Percentiles rank a stretch among this genome's conserved stretches.
Evolutionary conservation across 2,113 vertebrate genomes (phyloP).

Genomic region (Otus sunia): DNA sequence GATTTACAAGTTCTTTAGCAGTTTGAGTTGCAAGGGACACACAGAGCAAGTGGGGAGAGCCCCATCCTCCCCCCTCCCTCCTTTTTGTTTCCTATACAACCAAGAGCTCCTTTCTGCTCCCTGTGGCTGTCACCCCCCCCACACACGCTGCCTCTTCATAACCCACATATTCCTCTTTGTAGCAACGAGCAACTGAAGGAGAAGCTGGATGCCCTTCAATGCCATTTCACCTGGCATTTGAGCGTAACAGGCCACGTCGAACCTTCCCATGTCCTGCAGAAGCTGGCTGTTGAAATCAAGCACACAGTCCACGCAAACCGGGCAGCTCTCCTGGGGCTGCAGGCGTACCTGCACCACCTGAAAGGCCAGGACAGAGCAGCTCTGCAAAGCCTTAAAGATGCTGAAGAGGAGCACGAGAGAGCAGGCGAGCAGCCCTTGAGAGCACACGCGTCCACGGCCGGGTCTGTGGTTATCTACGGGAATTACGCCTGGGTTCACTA

Average conservation of each 20-base stretch:
- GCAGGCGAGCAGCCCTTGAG: neutral
- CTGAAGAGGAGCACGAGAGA: neutral
- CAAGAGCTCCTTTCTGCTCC: neutral
- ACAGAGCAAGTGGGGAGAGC: neutral
- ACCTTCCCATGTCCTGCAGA: fast-evolving
- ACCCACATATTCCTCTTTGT: neutral
- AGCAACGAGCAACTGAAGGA: neutral
- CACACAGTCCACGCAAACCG: neutral
- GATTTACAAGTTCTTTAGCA: neutral
- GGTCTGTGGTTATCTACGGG: neutral
- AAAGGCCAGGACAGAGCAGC: neutral
- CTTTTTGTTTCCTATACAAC: neutral
- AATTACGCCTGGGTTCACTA: neutral
- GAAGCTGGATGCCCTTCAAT: neutral
- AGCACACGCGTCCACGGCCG: fast-evolving
- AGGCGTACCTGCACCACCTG: neutral
- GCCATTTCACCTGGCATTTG: neutral
- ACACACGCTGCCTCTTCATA: neutral
- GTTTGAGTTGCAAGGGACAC: neutral
- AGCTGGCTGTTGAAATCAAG: neutral
- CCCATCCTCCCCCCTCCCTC: neutral
- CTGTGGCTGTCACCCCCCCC: too few species aligned
- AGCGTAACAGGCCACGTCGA: fast-evolving
- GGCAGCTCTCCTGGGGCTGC: neutral
- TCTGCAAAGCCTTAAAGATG: neutral